Evolutionary conservation across 2,113 vertebrate species (phyloP).

Genomic region (Psephotus haematonotus): DNA sequence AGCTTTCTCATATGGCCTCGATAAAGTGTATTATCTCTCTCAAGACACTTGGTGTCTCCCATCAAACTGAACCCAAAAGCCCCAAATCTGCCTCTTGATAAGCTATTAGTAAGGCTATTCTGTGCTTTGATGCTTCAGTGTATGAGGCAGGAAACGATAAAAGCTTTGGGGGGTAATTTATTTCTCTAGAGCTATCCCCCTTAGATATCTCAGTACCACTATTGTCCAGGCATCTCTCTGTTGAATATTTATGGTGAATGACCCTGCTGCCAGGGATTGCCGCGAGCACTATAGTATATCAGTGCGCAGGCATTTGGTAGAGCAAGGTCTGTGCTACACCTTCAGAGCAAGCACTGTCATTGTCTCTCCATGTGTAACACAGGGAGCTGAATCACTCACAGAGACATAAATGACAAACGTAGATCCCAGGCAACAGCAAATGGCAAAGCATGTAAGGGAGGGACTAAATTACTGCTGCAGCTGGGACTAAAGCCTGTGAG

Average conservation of each 20-base stretch:
- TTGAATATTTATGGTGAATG: conserved; percentile 17
- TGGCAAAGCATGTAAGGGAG: neutral
- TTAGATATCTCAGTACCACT: neutral
- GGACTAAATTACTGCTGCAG: neutral
- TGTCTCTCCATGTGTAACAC: neutral
- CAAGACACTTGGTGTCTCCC: neutral
- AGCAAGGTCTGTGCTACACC: neutral
- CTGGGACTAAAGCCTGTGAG: neutral
- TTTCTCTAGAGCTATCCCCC: neutral
- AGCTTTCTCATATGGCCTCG: neutral
- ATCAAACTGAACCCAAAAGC: neutral
- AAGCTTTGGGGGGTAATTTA: neutral
- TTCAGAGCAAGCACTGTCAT: neutral
- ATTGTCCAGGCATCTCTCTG: neutral
- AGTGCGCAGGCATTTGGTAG: neutral
- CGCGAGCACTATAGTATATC: neutral
- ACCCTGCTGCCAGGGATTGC: neutral
- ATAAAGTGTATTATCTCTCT: neutral
- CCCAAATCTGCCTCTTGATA: neutral
- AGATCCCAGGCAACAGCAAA: neutral
- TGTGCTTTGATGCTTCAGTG: neutral
- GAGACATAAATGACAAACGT: neutral
- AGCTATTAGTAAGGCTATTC: neutral
- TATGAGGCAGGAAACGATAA: neutral
- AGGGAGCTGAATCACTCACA: neutral